Conservation (phyloP, 2,888 invertebrate species). For the Lordiphosa andalusiaca region DNA sequence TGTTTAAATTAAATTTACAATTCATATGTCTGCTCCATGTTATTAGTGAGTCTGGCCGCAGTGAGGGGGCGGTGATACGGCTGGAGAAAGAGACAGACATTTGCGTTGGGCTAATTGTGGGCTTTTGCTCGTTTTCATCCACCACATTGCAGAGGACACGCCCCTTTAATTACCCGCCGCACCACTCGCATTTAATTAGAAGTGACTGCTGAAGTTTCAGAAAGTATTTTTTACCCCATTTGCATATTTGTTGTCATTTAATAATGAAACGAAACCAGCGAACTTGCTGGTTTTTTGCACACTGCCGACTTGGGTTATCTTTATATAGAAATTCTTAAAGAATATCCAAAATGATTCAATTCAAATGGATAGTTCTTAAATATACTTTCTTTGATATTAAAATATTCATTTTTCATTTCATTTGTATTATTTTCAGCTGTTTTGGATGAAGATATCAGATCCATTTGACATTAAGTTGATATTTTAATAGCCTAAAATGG, state of each 20-base stretch:
- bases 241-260: not conserved
- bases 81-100: constrained; percentile 10
- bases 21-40: constrained; percentile 47
- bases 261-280: too few relatives aligned
- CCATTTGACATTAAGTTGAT: too few relatives aligned
- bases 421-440: too few relatives aligned
- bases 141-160: constrained; percentile 19
- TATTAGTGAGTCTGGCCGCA: constrained; percentile 12
- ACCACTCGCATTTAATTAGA: constrained; percentile 22
- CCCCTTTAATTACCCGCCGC: constrained; percentile 16
- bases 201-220: constrained; percentile 5
- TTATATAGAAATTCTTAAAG: too few relatives aligned
- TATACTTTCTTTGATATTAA: too few relatives aligned
- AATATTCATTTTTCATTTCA: too few relatives aligned
- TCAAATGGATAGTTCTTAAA: too few relatives aligned
- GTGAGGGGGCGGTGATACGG: constrained; percentile 12
- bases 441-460: too few relatives aligned
- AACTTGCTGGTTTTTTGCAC: too few relatives aligned
- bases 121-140: constrained; percentile 20
- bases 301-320: too few relatives aligned
- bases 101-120: constrained; percentile 30
- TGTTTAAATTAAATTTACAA: constrained; percentile 68
- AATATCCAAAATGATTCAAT: too few relatives aligned
- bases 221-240: not conserved
- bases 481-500: too few relatives aligned